These are phyloP conservation scores for Phymatocera aterrima DNA, from an alignment of 2,888 invertebrate genomes.

Conservation along the genomic window DNA sequence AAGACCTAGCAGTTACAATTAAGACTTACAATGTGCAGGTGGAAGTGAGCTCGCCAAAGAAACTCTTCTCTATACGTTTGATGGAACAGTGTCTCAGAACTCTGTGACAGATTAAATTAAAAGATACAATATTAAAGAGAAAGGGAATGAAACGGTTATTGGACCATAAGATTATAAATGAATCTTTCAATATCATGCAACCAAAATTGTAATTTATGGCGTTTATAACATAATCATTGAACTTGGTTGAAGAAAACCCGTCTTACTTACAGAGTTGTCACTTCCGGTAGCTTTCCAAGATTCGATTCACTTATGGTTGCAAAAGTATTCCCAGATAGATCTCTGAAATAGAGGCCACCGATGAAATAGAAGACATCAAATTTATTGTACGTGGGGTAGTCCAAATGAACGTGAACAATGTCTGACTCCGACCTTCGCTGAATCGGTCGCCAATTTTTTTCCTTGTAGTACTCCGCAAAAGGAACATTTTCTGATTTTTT, in stretches of 20 bases:
- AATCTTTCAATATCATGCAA: neutral
- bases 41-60: slow-evolving; percentile 69
- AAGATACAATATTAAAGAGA: neutral
- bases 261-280: slow-evolving; percentile 74
- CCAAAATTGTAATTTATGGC: neutral
- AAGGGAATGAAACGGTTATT: neutral
- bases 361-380: neutral
- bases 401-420: no score
- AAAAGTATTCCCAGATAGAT: slow-evolving; percentile 75
- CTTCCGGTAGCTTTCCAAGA: slow-evolving; percentile 68
- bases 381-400: neutral
- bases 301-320: slow-evolving; percentile 61
- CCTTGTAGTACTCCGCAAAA: no score
- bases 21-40: slow-evolving; percentile 23
- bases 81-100: slow-evolving; percentile 75
- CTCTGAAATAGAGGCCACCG: slow-evolving; percentile 66
- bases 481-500: no score
- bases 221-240: neutral
- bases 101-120: slow-evolving; percentile 58
- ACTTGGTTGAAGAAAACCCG: neutral
- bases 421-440: no score
- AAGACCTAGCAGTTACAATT: neutral
- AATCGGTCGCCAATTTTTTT: no score
- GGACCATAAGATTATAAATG: neutral
- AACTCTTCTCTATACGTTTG: slow-evolving; percentile 65